Evolutionary conservation across 2,797 vertebrate genomes (phyloP), one percentile per base, ranked within the genome.

Genomic region (Rallus crepitans): DNA sequence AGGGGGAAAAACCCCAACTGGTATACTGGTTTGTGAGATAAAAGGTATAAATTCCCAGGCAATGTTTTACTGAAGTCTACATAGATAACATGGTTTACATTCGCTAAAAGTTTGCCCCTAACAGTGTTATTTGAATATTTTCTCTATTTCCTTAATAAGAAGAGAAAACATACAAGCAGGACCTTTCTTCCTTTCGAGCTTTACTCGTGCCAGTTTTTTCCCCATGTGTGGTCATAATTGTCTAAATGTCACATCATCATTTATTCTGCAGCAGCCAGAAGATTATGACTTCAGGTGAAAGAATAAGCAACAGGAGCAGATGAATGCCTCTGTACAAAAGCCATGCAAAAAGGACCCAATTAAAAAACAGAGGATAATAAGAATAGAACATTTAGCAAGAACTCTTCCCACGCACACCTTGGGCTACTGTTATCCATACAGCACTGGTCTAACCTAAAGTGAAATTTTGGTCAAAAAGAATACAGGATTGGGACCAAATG

Each of bases 281-380:
- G 15, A 80, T 89, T 90, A 24, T 85, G 64, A 31, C 66, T 94
- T 91, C n/a, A 84, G 12, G 10, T 94, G 28, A 63, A 82, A 82
- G 69, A 93, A 45, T 45, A 77, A 86, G 45, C 81, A 71, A 40
- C 48, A 89, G 80, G 45, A 95, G 31, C 35, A 95, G 57, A 79
- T 84, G 20, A 42, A 50, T 72, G n/a, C 52, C 30, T 90, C 47
- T 45, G 16, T 28, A 85, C 52, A 69, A 77, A 94, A 53, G 31
- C n/a, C 12, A 15, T 64, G 11, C 27, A 33, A 59, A 77, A 52
- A 71, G 28, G 52, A 48, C 11, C 42, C 55, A 77, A 59, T 77
- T 83, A 28, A 90, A 73, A 82, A 90, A 12, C 5, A 56, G 28
- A 28, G 20, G 15, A 48, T 89, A 87, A 72, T 33, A 33, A 77